Evolutionary conservation across 2,113 vertebrate species (phyloP).

Genomic region (Ramphastos sulfuratus): DNA sequence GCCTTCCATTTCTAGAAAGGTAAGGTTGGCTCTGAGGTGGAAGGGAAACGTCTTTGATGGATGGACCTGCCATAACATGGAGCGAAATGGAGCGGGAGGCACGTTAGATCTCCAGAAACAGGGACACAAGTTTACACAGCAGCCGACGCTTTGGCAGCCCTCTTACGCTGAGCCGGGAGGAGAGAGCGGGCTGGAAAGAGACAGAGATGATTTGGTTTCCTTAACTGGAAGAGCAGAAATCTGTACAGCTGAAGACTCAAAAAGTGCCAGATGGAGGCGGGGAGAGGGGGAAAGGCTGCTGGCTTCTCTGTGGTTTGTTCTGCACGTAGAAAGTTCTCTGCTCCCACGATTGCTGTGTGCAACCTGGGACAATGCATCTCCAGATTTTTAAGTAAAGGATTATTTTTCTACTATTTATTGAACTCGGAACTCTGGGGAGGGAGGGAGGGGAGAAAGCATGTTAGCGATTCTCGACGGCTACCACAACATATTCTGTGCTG

Average conservation of each 20-base stretch:
- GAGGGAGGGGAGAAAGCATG: slow-evolving; percentile 42
- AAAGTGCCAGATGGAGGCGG: not conserved
- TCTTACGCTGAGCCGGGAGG: slow-evolving; percentile 62
- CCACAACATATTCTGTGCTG: slow-evolving; percentile 34
- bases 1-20: not conserved
- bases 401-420: slow-evolving; percentile 99
- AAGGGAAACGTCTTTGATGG: slow-evolving; percentile 10
- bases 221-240: slow-evolving; percentile 69
- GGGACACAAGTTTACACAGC: slow-evolving; percentile 32
- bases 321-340: not conserved
- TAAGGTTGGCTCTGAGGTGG: slow-evolving; percentile 11
- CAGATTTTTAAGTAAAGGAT: slow-evolving; percentile 88
- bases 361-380: slow-evolving; percentile 76
- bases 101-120: slow-evolving; percentile 42
- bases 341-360: not conserved
- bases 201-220: slow-evolving; percentile 51
- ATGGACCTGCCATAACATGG: slow-evolving; percentile 52
- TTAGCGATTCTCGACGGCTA: not conserved
- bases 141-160: slow-evolving; percentile 34
- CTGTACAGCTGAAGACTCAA: not conserved
- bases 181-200: not conserved
- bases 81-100: slow-evolving; percentile 28
- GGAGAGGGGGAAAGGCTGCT: not conserved
- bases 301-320: not conserved
- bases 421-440: slow-evolving; percentile 76